A percentile compares a stretch with the other conserved stretches of the same genome.
Conservation (phyloP, 2,888 invertebrate species). For the Branchipolynoe longqiensis region DNA sequence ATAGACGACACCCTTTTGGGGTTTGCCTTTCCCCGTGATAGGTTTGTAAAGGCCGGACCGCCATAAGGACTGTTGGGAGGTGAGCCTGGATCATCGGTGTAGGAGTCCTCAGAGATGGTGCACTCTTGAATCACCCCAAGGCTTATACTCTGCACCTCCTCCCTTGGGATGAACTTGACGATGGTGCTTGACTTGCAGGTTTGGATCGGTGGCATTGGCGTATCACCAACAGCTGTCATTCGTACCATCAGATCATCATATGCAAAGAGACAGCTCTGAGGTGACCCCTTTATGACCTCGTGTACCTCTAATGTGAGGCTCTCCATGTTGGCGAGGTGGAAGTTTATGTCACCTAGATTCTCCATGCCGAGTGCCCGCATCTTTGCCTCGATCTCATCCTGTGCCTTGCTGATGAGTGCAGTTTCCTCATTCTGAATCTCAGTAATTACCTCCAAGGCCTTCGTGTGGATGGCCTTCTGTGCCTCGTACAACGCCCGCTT, state of each 20-base stretch:
- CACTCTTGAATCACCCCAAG: slow-evolving; percentile 66
- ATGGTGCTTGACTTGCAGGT: slow-evolving; percentile 29
- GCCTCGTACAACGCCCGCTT: slow-evolving; percentile 64
- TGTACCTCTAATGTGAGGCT: slow-evolving; percentile 62
- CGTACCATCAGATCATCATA: slow-evolving; percentile 64
- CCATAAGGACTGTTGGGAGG: slow-evolving; percentile 47
- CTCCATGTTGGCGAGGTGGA: slow-evolving; percentile 63
- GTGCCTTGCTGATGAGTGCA: slow-evolving; percentile 62
- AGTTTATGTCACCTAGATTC: slow-evolving; percentile 65
- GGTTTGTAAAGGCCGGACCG: slow-evolving; percentile 23
- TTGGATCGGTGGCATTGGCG: slow-evolving; percentile 41
- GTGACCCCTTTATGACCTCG: slow-evolving; percentile 63
- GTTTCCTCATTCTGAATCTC: slow-evolving; percentile 65
- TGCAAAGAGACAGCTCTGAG: slow-evolving; percentile 65
- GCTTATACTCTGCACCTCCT: slow-evolving; percentile 49
- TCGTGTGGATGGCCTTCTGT: slow-evolving; percentile 63
- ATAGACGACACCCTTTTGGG: slow-evolving; percentile 64
- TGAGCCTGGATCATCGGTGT: slow-evolving; percentile 35
- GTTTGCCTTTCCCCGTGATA: neutral
- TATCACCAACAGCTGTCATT: slow-evolving; percentile 60
- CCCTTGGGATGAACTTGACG: slow-evolving; percentile 64
- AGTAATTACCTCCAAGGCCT: slow-evolving; percentile 60
- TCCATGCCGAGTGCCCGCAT: slow-evolving; percentile 65
- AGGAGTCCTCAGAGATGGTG: slow-evolving; percentile 54
- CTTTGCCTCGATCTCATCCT: slow-evolving; percentile 61